Percentiles rank a stretch among this genome's conserved stretches.
Evolutionary conservation across 2,113 vertebrate species (phyloP).

Genomic region (Pagrus major): DNA sequence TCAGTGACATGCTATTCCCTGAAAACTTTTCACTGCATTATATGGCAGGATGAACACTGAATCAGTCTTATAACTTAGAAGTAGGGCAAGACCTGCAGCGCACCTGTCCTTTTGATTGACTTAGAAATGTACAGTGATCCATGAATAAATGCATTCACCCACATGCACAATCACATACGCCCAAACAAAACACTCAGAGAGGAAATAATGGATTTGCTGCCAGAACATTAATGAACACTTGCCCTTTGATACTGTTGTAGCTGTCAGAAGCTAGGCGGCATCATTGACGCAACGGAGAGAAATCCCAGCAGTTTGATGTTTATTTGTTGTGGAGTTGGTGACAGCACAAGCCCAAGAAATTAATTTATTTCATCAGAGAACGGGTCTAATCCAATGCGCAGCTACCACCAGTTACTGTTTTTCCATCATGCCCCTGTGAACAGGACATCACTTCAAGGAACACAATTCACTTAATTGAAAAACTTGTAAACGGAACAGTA

Average conservation of each 20-base stretch:
- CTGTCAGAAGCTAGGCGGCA: slow-evolving; percentile 66
- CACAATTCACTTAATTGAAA: slow-evolving; percentile 76
- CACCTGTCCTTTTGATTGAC: slow-evolving; percentile 56
- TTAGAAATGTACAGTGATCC: slow-evolving; percentile 55
- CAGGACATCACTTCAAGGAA: slow-evolving; percentile 54
- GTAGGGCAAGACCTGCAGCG: slow-evolving; percentile 41
- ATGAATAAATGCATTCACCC: slow-evolving; percentile 40
- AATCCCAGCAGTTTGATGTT: slow-evolving; percentile 70
- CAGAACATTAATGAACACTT: slow-evolving; percentile 69
- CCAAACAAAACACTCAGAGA: slow-evolving; percentile 27
- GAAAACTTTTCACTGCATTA: slow-evolving; percentile 40
- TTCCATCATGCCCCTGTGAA: slow-evolving; percentile 48
- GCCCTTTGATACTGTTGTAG: slow-evolving; percentile 73
- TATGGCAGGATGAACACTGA: slow-evolving; percentile 31
- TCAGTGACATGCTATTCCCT: slow-evolving; percentile 34
- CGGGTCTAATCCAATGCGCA: slow-evolving; percentile 45
- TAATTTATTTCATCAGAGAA: slow-evolving; percentile 63
- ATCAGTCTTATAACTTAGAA: slow-evolving; percentile 50
- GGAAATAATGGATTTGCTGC: slow-evolving; percentile 65
- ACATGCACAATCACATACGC: neutral
- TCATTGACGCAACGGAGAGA: slow-evolving; percentile 77
- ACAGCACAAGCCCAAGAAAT: slow-evolving; percentile 65
- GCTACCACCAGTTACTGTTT: slow-evolving; percentile 55
- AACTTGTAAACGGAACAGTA: slow-evolving; percentile 67
- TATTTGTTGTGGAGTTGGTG: slow-evolving; percentile 67